These are phyloP conservation scores for Papilio protenor DNA, from an alignment of 2,888 invertebrate species.

Conservation along the genomic window DNA sequence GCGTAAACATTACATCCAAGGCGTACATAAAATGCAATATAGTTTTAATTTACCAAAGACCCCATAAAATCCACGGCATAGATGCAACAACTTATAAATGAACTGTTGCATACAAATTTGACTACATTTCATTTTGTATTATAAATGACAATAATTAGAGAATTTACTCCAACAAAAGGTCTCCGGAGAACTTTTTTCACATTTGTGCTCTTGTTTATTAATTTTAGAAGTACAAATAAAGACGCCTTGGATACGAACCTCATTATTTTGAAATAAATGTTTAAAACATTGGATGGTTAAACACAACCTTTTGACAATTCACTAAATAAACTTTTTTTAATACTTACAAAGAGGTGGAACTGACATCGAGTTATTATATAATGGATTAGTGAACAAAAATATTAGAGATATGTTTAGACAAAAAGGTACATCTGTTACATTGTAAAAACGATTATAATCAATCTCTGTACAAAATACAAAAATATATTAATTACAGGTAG, in stretches of 20 bases:
- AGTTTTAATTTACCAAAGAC: too few species aligned
- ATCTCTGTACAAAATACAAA: slow-evolving; percentile 76
- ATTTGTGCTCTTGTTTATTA: too few species aligned
- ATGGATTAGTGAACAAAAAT: slow-evolving; percentile 32
- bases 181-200: too few species aligned
- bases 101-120: too few species aligned
- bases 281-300: slow-evolving; percentile 61
- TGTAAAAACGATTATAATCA: slow-evolving; percentile 60
- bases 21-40: neutral
- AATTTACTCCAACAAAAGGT: too few species aligned
- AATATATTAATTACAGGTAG: slow-evolving; percentile 74
- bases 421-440: slow-evolving; percentile 57
- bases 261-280: slow-evolving; percentile 16
- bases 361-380: slow-evolving; percentile 43
- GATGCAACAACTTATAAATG: too few species aligned
- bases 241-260: slow-evolving; percentile 2
- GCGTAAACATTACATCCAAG: slow-evolving; percentile 14
- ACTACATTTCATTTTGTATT: too few species aligned
- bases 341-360: slow-evolving; percentile 43
- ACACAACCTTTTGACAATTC: slow-evolving; percentile 60
- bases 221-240: slow-evolving; percentile 16
- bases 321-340: slow-evolving; percentile 37
- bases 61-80: too few species aligned
- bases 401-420: slow-evolving; percentile 56
- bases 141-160: too few species aligned